Conservation (phyloP, 2,797 vertebrate species). For the Gouania willdenowi region DNA sequence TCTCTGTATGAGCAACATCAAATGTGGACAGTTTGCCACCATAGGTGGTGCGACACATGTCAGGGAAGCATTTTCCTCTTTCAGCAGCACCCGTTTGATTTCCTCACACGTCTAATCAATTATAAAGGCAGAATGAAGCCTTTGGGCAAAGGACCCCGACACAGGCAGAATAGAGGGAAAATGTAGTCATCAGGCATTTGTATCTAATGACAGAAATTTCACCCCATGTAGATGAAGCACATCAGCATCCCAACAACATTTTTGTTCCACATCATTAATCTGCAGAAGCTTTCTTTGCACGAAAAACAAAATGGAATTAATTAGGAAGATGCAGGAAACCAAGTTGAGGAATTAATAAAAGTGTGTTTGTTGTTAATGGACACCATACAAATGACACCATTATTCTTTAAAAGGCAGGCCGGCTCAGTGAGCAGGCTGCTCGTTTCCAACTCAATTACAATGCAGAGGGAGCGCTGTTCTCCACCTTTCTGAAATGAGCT, state of each 20-base stretch:
- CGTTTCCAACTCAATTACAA: conserved; percentile 76
- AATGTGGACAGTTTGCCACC: conserved; percentile 1
- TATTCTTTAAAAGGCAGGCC: conserved; percentile 71
- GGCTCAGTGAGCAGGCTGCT: conserved; percentile 55
- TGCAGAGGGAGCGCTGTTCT: conserved; percentile 50
- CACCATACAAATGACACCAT: conserved; percentile 77
- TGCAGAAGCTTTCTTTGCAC: conserved; percentile 76
- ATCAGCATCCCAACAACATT: conserved; percentile 76
- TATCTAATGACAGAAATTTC: conserved; percentile 76
- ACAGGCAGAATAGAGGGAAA: conserved; percentile 44
- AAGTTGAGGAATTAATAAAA: conserved; percentile 86
- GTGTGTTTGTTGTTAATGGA: conserved; percentile 77
- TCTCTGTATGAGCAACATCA: neutral
- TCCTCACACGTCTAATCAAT: conserved; percentile 72
- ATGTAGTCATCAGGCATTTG: conserved; percentile 76
- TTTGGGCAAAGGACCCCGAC: conserved; percentile 60
- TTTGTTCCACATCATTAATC: conserved; percentile 82
- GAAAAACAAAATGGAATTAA: conserved; percentile 86
- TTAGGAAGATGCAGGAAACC: conserved; percentile 79
- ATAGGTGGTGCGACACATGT: conserved; percentile 26
- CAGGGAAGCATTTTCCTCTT: neutral
- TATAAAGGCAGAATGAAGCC: conserved; percentile 68
- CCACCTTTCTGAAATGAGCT: conserved; percentile 75
- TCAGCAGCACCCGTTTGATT: conserved; percentile 1
- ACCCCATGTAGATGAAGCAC: conserved; percentile 74